These are phyloP conservation scores for Myoxocephalus aenaeus DNA, from an alignment of 2,797 vertebrate genomes.

Conservation along the genomic window DNA sequence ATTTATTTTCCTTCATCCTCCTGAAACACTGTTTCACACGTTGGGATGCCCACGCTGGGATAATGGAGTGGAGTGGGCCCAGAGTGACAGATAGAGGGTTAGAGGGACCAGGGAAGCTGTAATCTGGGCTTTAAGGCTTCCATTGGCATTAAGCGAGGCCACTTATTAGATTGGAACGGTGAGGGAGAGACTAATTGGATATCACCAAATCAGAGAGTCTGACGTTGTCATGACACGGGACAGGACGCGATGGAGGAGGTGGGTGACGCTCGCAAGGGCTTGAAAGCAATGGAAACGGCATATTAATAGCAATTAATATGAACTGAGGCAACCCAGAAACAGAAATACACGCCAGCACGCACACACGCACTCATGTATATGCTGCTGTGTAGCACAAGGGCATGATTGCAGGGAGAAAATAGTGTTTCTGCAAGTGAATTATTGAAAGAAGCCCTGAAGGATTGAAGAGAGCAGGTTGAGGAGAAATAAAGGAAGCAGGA, in stretches of 20 bases:
- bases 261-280: slow-evolving; percentile 13
- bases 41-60: slow-evolving; percentile 29
- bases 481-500: slow-evolving; percentile 32
- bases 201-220: slow-evolving; percentile 60
- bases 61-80: slow-evolving; percentile 12
- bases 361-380: neutral
- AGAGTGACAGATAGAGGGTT: slow-evolving; percentile 17
- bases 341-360: neutral
- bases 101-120: slow-evolving; percentile 13
- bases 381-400: neutral
- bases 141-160: slow-evolving; percentile 56
- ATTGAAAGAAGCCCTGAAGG: slow-evolving; percentile 18
- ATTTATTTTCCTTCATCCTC: slow-evolving; percentile 17
- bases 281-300: too few relatives aligned
- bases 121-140: slow-evolving; percentile 72
- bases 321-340: slow-evolving; percentile 11
- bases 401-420: neutral
- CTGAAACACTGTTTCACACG: slow-evolving; percentile 25
- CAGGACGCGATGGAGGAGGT: slow-evolving; percentile 8
- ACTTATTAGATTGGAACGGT: slow-evolving; percentile 61
- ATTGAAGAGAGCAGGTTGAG: slow-evolving; percentile 36
- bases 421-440: neutral
- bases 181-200: slow-evolving; percentile 77
- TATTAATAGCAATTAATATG: slow-evolving; percentile 16
- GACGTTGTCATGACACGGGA: slow-evolving; percentile 48